Evolutionary conservation across 2,113 vertebrate genomes (phyloP).

Genomic region (Lycocorax pyrrhopterus): DNA sequence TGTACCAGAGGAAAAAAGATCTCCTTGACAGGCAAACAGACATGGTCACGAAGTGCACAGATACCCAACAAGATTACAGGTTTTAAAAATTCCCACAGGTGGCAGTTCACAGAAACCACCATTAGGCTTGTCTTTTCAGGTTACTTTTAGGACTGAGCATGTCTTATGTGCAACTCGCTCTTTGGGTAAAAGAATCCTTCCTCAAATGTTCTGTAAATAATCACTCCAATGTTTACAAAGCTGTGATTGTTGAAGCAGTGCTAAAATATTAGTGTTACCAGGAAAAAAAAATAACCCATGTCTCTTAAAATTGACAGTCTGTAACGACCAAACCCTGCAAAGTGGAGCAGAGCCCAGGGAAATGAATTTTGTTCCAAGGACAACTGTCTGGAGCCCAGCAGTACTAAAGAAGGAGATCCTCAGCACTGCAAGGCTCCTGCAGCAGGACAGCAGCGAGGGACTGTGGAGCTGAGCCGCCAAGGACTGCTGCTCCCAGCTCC

Average conservation of each 20-base stretch:
- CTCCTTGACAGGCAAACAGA: not conserved
- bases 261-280: not conserved
- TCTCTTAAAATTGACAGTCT: not conserved
- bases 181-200: not conserved
- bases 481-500: not conserved
- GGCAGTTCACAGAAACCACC: not conserved
- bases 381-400: constrained; percentile 13
- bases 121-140: not conserved
- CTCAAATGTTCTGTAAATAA: not conserved
- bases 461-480: accelerated
- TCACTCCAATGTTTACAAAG: not conserved
- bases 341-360: not conserved
- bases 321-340: not conserved
- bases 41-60: not conserved
- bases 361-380: constrained; percentile 2
- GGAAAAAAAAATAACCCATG: not conserved
- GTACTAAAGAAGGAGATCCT: not conserved
- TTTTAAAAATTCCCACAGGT: not conserved
- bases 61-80: not conserved
- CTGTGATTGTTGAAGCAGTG: not conserved
- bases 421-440: not conserved
- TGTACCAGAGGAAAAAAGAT: not conserved
- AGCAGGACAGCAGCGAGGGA: not conserved
- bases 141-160: not conserved
- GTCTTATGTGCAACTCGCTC: accelerated